phyloP scores from a whole-genome alignment of 2,888 invertebrate genomes.

The Polia nebulosa region DNA sequence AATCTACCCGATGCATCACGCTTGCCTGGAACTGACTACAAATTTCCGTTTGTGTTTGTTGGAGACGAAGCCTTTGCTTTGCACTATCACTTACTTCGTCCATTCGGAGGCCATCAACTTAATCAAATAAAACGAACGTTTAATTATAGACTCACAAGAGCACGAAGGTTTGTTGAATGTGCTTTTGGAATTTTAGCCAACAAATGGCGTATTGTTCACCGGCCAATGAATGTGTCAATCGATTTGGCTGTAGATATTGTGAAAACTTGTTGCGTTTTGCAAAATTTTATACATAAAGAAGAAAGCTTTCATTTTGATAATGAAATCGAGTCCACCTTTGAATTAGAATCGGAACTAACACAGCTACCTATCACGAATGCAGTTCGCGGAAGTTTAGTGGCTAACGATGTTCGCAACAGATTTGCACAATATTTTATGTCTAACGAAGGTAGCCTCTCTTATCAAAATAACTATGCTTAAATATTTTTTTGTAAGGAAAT shows the following conservation, averaged over 20 bases:
- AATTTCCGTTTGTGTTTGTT: slow-evolving; percentile 62
- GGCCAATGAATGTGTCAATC: slow-evolving; percentile 37
- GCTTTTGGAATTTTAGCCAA: slow-evolving; percentile 65
- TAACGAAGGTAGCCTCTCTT: slow-evolving; percentile 59
- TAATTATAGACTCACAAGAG: slow-evolving; percentile 65
- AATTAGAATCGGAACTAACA: slow-evolving; percentile 63
- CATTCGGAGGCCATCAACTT: slow-evolving; percentile 47
- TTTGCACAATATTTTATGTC: slow-evolving; percentile 61
- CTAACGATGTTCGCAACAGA: slow-evolving; percentile 63
- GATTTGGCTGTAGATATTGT: slow-evolving; percentile 52
- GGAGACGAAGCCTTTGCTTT: slow-evolving; percentile 64
- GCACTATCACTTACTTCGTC: slow-evolving; percentile 30
- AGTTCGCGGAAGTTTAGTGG: slow-evolving; percentile 63
- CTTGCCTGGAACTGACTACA: slow-evolving; percentile 49
- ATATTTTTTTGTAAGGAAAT: slow-evolving; percentile 21
- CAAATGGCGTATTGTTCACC: slow-evolving; percentile 62
- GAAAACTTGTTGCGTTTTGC: slow-evolving; percentile 52
- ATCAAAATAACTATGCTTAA: slow-evolving; percentile 49
- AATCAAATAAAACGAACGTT: slow-evolving; percentile 53
- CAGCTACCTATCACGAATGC: slow-evolving; percentile 62
- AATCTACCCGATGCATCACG: slow-evolving; percentile 55
- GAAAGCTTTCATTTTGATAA: slow-evolving; percentile 50
- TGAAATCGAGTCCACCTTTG: slow-evolving; percentile 60
- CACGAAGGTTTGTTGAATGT: slow-evolving; percentile 65
- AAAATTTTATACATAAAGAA: slow-evolving; percentile 41